phyloP scores from a whole-genome alignment of 1,140 invertebrate species.

The Trachymyrmex cornetzi region DNA sequence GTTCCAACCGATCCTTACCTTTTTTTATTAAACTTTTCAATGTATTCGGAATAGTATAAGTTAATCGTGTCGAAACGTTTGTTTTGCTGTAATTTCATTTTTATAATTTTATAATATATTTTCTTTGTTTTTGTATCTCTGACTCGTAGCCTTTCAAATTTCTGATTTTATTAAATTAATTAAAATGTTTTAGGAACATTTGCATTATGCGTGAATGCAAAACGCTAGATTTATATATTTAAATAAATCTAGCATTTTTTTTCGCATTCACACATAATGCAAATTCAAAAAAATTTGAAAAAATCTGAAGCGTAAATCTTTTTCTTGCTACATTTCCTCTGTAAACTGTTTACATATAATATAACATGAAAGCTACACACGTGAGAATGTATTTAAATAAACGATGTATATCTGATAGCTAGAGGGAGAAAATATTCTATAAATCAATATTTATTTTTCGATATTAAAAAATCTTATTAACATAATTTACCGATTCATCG shows the following conservation, averaged over 20 bases:
- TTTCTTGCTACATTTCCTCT: not conserved
- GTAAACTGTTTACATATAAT: not conserved
- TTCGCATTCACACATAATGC: not conserved
- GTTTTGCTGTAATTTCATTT: too few relatives aligned
- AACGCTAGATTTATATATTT: not conserved
- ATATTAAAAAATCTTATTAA: not conserved
- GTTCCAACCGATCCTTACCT: too few relatives aligned
- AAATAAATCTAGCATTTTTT: not conserved
- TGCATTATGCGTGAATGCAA: too few relatives aligned
- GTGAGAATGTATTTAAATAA: not conserved
- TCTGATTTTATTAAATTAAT: too few relatives aligned
- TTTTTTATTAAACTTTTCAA: too few relatives aligned
- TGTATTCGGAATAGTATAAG: too few relatives aligned
- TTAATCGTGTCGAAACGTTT: too few relatives aligned
- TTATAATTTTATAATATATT: too few relatives aligned
- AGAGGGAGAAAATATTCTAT: not conserved
- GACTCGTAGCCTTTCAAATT: too few relatives aligned
- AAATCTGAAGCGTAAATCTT: not conserved
- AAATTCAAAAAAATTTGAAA: conserved; percentile 6
- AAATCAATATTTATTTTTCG: not conserved
- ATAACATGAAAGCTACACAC: not conserved
- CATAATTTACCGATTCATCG: not conserved
- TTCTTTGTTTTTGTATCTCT: too few relatives aligned
- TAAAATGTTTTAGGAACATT: too few relatives aligned
- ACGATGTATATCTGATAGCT: not conserved